Evolutionary conservation across 2,888 invertebrate species (phyloP).

Genomic region (Synanthedon tipuliformis): DNA sequence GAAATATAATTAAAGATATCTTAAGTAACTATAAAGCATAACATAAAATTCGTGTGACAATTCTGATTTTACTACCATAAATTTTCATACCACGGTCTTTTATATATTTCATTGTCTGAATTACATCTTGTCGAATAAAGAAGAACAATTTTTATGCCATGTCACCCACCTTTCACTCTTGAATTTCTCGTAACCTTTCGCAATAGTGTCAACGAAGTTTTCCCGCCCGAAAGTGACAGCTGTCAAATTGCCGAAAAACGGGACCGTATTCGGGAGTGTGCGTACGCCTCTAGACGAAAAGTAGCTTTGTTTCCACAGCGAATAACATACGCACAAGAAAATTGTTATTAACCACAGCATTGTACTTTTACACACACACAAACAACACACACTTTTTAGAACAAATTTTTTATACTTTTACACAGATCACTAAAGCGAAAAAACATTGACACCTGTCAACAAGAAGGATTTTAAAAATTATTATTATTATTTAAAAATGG

Average conservation of each 20-base stretch:
- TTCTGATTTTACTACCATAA: too few species aligned
- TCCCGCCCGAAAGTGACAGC: slow-evolving; percentile 37
- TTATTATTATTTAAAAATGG: too few species aligned
- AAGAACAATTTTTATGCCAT: background rate
- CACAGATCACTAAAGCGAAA: too few species aligned
- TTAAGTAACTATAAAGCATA: too few species aligned
- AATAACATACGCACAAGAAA: slow-evolving; percentile 29
- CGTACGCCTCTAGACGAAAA: slow-evolving; percentile 33
- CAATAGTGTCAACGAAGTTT: slow-evolving; percentile 41
- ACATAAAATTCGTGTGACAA: too few species aligned
- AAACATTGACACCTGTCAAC: too few species aligned
- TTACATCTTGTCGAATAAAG: background rate
- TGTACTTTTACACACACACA: too few species aligned
- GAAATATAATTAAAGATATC: too few species aligned
- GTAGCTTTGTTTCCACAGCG: slow-evolving; percentile 27
- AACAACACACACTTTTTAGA: background rate
- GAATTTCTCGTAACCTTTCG: slow-evolving; percentile 35
- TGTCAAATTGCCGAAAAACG: slow-evolving; percentile 42
- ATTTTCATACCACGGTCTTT: too few species aligned
- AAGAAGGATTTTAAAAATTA: too few species aligned
- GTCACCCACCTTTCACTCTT: slow-evolving; percentile 34
- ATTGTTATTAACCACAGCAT: slow-evolving; percentile 21
- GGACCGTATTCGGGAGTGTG: slow-evolving; percentile 27
- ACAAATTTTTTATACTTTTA: too few species aligned
- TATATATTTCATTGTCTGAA: background rate